Percentiles rank a stretch among this genome's conserved stretches.
phyloP scores from a whole-genome alignment of 2,797 vertebrate species.

The Gallinago stenura region DNA sequence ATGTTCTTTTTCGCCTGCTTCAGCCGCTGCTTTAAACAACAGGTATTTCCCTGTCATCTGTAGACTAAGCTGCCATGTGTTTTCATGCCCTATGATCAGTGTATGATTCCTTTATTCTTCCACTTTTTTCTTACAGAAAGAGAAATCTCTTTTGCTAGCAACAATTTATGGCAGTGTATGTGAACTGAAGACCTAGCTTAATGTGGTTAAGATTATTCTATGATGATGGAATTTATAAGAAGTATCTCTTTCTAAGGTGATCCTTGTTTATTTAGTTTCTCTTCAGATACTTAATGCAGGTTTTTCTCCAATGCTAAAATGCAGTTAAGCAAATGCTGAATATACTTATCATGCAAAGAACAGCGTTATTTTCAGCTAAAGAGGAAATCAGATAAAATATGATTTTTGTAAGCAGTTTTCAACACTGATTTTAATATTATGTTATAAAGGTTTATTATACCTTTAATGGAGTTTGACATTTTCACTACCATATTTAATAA shows the following conservation, averaged over 20 bases:
- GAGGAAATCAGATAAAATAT: not conserved
- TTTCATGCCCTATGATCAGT: not conserved
- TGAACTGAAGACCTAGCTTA: not conserved
- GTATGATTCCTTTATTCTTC: not conserved
- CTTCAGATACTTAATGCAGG: not conserved
- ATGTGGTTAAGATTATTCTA: not conserved
- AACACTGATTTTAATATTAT: not conserved
- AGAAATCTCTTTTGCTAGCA: not conserved
- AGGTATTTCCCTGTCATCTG: not conserved
- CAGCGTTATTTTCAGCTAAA: not conserved
- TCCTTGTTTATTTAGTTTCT: not conserved
- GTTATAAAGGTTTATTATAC: not conserved
- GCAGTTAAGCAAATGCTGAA: not conserved
- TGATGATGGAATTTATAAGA: not conserved
- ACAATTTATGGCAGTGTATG: not conserved
- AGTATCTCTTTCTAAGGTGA: not conserved
- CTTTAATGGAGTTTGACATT: not conserved
- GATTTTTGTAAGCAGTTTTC: not conserved
- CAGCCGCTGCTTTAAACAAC: not conserved
- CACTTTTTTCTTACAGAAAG: not conserved
- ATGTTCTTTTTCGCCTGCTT: not conserved
- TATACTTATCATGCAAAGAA: not conserved
- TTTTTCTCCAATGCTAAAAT: not conserved
- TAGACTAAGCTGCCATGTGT: not conserved
- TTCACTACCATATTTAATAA: not conserved